phyloP scores from a whole-genome alignment of 2,113 vertebrate species.

The Poecile atricapillus region DNA sequence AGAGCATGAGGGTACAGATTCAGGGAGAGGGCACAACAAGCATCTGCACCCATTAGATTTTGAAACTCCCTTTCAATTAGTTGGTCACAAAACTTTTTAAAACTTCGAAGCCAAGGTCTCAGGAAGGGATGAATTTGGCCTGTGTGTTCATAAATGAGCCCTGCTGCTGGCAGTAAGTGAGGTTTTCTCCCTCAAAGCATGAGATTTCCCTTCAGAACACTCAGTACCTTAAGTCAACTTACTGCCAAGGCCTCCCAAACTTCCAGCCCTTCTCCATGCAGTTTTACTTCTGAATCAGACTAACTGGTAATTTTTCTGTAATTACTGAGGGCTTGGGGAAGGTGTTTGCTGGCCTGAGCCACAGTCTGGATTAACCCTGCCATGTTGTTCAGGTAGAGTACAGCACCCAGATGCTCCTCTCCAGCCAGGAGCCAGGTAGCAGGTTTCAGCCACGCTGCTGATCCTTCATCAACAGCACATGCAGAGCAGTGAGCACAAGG shows the following conservation, averaged over 20 bases:
- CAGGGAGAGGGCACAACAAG: background rate
- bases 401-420: background rate
- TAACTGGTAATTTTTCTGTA: background rate
- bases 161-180: background rate
- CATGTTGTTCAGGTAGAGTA: background rate
- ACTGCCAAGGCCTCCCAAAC: background rate
- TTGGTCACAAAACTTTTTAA: background rate
- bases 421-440: background rate
- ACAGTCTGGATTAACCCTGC: background rate
- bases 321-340: background rate
- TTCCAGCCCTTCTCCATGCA: background rate
- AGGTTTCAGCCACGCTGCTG: rapidly evolving
- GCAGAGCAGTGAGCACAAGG: background rate
- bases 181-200: background rate
- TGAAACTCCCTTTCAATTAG: background rate
- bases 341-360: background rate
- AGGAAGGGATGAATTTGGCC: rapidly evolving
- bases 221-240: background rate
- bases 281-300: background rate
- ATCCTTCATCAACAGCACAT: rapidly evolving
- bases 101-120: background rate
- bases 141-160: background rate
- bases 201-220: background rate
- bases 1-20: background rate
- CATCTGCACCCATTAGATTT: background rate